Evolutionary conservation across 2,888 invertebrate species (phyloP), one percentile per base, ranked within the genome.

Genomic region (Smittia sp.): DNA sequence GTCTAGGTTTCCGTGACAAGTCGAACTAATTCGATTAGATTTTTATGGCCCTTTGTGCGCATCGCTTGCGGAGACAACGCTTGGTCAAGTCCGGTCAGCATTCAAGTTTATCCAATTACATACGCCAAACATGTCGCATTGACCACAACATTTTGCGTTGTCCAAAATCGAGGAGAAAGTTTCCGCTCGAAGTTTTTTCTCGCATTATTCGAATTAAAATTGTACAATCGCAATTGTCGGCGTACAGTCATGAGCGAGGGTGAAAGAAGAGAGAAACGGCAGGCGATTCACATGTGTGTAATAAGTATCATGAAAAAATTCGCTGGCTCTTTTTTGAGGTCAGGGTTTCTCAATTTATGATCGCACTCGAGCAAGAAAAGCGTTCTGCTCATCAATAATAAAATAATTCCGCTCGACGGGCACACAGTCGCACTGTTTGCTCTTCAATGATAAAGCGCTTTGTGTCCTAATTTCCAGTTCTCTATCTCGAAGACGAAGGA

Each of bases 311-410:
- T 25, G 38, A 66, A 66, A 67, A 46, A 46, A 58, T 58, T 58
- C 58, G 58, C 68, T 38, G 41, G 15, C 32, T 66, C 38, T 11
- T 38, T 72, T 72, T 72, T 72, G 72, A 72, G 72, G 72, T 72
- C 72, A 72, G 72, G 72, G 72, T 52, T 72, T 62, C 15, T 63
- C 27, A 63, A 63, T 63, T 63, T 63, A 63, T 63, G 27, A 63
- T 13, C 25, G 20, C 27, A 63, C n/a, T n/a, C n/a, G n/a, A 27
- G 27, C 4, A 27, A 63, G 20, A 63, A 63, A 63, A 58, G 22
- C 58, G n/a, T n/a, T 32, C 9, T n/a, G 22, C 58, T 18, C 58
- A 58, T 58, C 58, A 58, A 58, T 46, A 46, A 46, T 46, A 15
- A 13, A 58, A 22, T 18, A 22, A 58, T 58, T 58, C 22, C 22